Base-by-base conservation (phyloP, 2,888 invertebrate genomes). In the Cheiracanthium punctorium region DNA sequence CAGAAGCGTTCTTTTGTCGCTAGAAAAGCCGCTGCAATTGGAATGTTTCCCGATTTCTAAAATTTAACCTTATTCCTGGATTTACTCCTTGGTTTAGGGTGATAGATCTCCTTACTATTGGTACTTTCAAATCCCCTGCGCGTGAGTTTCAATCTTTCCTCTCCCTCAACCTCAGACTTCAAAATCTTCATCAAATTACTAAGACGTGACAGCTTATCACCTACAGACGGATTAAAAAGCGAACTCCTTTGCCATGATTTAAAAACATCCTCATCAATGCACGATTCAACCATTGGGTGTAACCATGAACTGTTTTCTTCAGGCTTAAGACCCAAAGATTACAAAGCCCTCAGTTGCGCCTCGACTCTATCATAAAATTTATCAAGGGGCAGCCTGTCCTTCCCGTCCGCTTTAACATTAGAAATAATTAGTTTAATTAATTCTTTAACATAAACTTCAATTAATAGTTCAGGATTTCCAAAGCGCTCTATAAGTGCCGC, bases 391-490 rank as follows among this genome's bases (percentile, higher is more conserved):
- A 30, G 14, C 30, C 12, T 69, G n/a, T 69, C 30, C 29, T 30
- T 69, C 0, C 52, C 20, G 4, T 17, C 17, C 4, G 30, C 20
- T 2, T 17, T 37, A 0, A n/a, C 72, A 70, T 70, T 37, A 10
- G 33, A 7, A 14, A n/a, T 24, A 32, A 70, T 28, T 17, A 70
- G 10, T 29, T 30, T 37, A 7, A 70, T 14, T 4, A 70, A 28
- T 70, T 70, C 71, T 33, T 33, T 30, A 1, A 70, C 71, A 32
- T 37, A 70, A 67, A 29, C 28, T 80, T 90, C 89, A 20, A 90
- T 88, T 28, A 90, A 75, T 17, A 90, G 64, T n/a, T 90, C 89
- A 1, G 90, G 80, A 70, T 89, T 89, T 0, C 87, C 88, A 74
- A 80, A 87, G 2, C 85, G 1, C 7, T 58, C 58, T 80, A 58